These are phyloP conservation scores for Calameuta idolon DNA, from an alignment of 2,888 invertebrate species.

Conservation along the genomic window DNA sequence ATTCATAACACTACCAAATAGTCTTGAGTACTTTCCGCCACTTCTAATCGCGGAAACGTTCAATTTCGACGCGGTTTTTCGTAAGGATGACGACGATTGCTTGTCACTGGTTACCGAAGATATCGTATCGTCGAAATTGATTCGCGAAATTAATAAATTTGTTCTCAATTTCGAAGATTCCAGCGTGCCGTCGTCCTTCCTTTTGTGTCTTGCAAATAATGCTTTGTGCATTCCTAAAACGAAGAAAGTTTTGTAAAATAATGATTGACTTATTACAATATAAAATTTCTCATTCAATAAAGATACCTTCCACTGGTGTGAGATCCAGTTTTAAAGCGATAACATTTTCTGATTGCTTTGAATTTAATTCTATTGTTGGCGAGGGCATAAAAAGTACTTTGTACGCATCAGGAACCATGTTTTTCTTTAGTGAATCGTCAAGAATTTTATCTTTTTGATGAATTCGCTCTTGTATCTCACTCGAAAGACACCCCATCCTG, in stretches of 20 bases:
- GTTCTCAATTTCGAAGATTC: slow-evolving; percentile 31
- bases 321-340: slow-evolving; percentile 42
- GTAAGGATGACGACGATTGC: slow-evolving; percentile 20
- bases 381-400: slow-evolving; percentile 52
- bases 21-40: slow-evolving; percentile 49
- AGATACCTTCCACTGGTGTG: slow-evolving; percentile 54
- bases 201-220: slow-evolving; percentile 46
- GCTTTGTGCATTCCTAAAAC: slow-evolving; percentile 38
- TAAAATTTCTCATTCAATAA: background rate
- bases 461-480: slow-evolving; percentile 20
- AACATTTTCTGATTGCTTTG: slow-evolving; percentile 21
- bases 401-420: slow-evolving; percentile 29
- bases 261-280: background rate
- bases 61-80: slow-evolving; percentile 14
- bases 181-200: slow-evolving; percentile 24
- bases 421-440: slow-evolving; percentile 10
- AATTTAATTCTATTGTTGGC: slow-evolving; percentile 51
- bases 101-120: slow-evolving; percentile 25
- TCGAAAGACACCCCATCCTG: slow-evolving; percentile 23
- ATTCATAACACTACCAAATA: slow-evolving; percentile 41
- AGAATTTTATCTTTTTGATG: slow-evolving; percentile 12
- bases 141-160: slow-evolving; percentile 39
- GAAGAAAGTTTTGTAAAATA: background rate
- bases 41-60: slow-evolving; percentile 27
- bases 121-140: slow-evolving; percentile 43